Evolutionary conservation across 2,888 invertebrate genomes (phyloP), one percentile per base, ranked within the genome.

Genomic region (Dasysyrphus tricinctus): DNA sequence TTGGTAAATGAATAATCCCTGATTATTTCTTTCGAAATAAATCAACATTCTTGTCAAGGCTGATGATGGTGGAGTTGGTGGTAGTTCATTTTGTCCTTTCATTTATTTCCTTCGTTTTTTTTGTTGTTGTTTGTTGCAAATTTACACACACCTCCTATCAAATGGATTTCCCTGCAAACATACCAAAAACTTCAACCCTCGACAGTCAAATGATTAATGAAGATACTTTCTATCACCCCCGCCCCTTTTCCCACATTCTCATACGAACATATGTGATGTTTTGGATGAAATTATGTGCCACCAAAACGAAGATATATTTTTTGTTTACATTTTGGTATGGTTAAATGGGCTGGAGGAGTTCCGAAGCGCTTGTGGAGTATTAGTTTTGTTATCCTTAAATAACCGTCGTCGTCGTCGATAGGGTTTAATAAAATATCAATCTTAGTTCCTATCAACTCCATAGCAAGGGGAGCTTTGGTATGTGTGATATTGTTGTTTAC

Each of bases 11-110:
- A 80, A 85, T 85, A 85, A 85, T 85, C 80, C 54, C 42, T 85
- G 80, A 80, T 85, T 85, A 85, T 80, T 84, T 74, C 69, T 67
- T 57, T 77, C 39, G 80, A 85, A 80, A 85, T 85, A 85, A 85
- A 85, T 85, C 84, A 85, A 80, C 84, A 69, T 80, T 76, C 67
- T 61, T 74, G 76, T 77, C 84, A 80, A 67, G 80, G 69, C 24
- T 19, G 42, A 24, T 24, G 67, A 73, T 24, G 67, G 24, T 24
- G 69, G 32, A 6, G 73, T 37, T 59, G 37, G 39, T 37, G 74
- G 37, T 16, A 74, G 80, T 76, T 59, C 65, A 75, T 80, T 59
- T 72, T 76, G 63, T 78, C 61, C 61, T 59, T 54, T 73, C 67
- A 80, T 67, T 49, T 44, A 29, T 63, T 29, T 42, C 3, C 24